A percentile compares a stretch with the other conserved stretches of the same genome.
Evolutionary conservation across 2,113 vertebrate genomes (phyloP).

Genomic region (Mastomys coucha): DNA sequence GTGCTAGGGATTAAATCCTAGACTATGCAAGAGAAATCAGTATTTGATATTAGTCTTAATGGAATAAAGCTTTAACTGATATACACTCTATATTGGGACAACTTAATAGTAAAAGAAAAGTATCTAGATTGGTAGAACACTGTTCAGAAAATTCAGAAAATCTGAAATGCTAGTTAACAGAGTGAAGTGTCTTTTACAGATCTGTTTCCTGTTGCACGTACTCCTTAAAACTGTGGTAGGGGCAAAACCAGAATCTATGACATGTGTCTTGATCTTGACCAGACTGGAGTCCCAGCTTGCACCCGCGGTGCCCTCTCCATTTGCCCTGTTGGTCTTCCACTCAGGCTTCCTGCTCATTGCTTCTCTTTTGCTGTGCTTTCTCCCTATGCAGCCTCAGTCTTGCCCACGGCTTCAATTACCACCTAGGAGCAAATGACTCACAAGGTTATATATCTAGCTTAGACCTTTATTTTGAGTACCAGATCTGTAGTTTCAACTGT

Average conservation of each 20-base stretch:
- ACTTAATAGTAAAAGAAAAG: background rate
- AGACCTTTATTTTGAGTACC: conserved; percentile 63
- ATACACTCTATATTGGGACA: background rate
- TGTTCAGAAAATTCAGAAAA: background rate
- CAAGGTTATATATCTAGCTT: conserved; percentile 53
- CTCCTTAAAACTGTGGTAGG: background rate
- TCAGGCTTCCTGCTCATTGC: background rate
- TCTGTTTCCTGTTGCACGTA: background rate
- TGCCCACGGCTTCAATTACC: conserved; percentile 56
- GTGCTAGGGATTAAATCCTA: background rate
- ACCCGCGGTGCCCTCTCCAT: background rate
- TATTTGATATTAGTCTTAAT: too few relatives aligned
- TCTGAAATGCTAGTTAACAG: background rate
- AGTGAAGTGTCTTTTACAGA: background rate
- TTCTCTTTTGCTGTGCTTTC: background rate
- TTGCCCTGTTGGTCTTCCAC: background rate
- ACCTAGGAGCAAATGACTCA: conserved; percentile 67
- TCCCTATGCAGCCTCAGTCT: conserved; percentile 35
- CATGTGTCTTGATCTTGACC: background rate
- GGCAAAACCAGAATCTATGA: background rate
- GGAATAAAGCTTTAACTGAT: background rate
- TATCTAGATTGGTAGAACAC: background rate
- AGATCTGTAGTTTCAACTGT: conserved; percentile 60
- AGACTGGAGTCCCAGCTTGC: background rate
- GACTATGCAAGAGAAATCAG: background rate